Evolutionary conservation across 2,113 vertebrate genomes (phyloP), one percentile per base, ranked within the genome.

Genomic region (Bubalus kerabau): DNA sequence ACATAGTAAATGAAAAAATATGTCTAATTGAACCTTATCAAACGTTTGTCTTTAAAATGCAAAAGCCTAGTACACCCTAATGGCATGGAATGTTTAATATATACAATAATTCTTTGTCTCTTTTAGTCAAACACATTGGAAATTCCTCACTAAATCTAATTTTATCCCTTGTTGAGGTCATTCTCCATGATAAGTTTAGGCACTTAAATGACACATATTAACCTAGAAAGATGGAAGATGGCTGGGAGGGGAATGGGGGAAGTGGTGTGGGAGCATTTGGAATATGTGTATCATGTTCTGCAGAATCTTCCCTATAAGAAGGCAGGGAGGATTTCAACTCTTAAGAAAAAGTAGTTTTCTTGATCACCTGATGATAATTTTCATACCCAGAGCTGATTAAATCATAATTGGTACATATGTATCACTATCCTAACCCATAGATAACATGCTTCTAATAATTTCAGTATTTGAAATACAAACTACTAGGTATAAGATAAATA

Each of bases 11-110:
- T 90, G 19, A 43, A 40, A 93, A 91, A 81, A 87, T 50, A 3
- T 7, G 82, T 88, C 64, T 90, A 59, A 60, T 56, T 97, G 56
- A 89, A 96, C 32, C 24, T 86, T 62, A 57, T 46, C 64, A 87
- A 59, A 84, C 30, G 16, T 90, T 96, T 92, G 14, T 26, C 62
- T 92, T 92, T 94, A 50, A 90, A 97, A 96, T 97, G n/a, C 15
- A 95, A 81, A 96, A 87, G 9, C 1, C 28, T 81, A 10, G 16
- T 85, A 10, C 0, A 40, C 2, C 24, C 21, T 84, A 56, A 91
- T 82, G 26, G 23, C 78, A 30, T 43, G 26, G 14, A 67, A 5
- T 36, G 80, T 91, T 95, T 93, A 57, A 71, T 85, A 62, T 94
- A 71, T 43, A 26, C 9, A 32, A 46, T 86, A 88, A 67, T 94